Conservation (phyloP, 2,888 invertebrate species). For the Sinelater perroti region DNA sequence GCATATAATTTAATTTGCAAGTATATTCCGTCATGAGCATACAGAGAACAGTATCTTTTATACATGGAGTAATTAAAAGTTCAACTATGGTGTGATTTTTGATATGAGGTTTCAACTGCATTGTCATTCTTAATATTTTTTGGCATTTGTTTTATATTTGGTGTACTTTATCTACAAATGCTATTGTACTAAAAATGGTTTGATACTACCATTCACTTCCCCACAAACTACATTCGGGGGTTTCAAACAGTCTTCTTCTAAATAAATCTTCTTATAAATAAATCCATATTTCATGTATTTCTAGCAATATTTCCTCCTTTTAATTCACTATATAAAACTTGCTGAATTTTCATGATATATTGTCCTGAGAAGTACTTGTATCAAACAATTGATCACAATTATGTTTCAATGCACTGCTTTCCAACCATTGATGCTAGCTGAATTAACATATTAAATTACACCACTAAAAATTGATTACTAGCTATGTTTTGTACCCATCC, state of each 20-base stretch:
- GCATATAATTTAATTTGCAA: neutral
- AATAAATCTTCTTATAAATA: too few species aligned
- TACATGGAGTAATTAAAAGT: neutral
- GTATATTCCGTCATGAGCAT: too few species aligned
- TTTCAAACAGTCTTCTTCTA: too few species aligned
- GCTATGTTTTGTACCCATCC: too few species aligned
- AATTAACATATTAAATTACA: too few species aligned
- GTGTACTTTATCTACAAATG: neutral
- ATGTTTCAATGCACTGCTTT: neutral
- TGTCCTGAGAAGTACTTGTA: neutral
- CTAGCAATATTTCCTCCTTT: neutral
- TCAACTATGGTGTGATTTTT: neutral
- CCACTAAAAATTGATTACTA: neutral
- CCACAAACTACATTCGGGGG: too few species aligned
- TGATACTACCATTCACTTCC: neutral
- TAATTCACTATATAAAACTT: neutral
- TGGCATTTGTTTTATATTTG: neutral
- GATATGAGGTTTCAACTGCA: too few species aligned
- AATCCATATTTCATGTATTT: neutral
- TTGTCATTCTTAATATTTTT: neutral
- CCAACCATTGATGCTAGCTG: neutral
- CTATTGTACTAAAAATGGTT: neutral
- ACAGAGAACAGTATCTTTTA: neutral
- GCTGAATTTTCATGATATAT: neutral
- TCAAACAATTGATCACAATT: neutral